These are phyloP conservation scores for Bombus difficillimus DNA, from an alignment of 1,140 invertebrate genomes.

Conservation along the genomic window DNA sequence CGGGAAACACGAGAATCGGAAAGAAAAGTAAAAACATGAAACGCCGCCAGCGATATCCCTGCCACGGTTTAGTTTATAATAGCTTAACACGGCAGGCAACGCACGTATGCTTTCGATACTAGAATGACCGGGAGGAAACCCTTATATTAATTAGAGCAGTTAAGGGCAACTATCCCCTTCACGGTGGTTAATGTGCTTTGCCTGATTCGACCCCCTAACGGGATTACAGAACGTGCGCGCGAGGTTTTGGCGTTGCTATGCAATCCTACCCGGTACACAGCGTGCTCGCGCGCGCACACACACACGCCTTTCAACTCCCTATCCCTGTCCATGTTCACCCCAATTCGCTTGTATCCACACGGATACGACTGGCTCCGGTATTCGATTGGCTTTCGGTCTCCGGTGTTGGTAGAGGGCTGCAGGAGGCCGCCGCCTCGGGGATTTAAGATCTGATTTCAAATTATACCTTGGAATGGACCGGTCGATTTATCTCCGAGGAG, in stretches of 20 bases:
- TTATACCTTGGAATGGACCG: constrained; percentile 56
- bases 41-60: background rate
- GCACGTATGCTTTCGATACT: constrained; percentile 41
- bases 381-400: constrained; percentile 62
- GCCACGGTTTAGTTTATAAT: constrained; percentile 29
- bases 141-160: constrained; percentile 73
- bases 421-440: constrained; percentile 45
- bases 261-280: constrained; percentile 59
- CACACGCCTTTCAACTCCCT: background rate
- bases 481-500: constrained; percentile 48
- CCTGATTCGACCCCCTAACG: constrained; percentile 70
- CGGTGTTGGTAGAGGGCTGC: constrained; percentile 43
- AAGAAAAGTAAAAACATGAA: constrained; percentile 3
- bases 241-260: constrained; percentile 63
- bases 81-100: constrained; percentile 32
- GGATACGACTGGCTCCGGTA: background rate
- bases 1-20: background rate
- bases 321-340: constrained; percentile 8
- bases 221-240: constrained; percentile 64
- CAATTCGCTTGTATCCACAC: background rate
- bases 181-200: constrained; percentile 70
- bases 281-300: background rate
- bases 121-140: constrained; percentile 64
- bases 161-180: constrained; percentile 69
- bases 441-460: constrained; percentile 61